These are phyloP conservation scores for Chrysopilus asiliformis DNA, from an alignment of 2,888 invertebrate genomes.

Conservation along the genomic window DNA sequence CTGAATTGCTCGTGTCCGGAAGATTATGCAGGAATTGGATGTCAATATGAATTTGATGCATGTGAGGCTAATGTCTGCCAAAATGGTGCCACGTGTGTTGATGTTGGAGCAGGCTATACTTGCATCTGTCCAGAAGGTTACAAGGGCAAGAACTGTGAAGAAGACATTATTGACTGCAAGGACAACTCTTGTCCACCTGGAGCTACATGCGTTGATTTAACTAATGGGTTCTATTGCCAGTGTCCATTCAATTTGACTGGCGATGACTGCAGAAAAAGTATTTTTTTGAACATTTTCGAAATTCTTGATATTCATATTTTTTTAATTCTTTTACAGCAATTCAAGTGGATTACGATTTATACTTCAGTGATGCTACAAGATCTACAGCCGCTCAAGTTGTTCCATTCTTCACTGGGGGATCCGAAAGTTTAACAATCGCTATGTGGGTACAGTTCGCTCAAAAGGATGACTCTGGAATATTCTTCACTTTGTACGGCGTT, in stretches of 20 bases:
- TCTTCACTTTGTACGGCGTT: constrained; percentile 86
- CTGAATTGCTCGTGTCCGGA: constrained; percentile 84
- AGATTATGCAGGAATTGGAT: constrained; percentile 77
- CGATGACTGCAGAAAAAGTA: constrained; percentile 90
- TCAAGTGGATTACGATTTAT: constrained; percentile 94
- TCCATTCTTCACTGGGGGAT: constrained; percentile 69
- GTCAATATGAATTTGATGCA: constrained; percentile 87
- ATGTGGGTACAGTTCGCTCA: constrained; percentile 95
- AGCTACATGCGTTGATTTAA: constrained; percentile 82
- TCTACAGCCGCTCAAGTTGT: constrained; percentile 88
- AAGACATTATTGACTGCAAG: constrained; percentile 82
- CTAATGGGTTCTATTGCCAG: constrained; percentile 84
- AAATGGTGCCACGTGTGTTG: constrained; percentile 85
- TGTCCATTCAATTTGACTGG: constrained; percentile 96
- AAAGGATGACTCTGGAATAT: constrained; percentile 82
- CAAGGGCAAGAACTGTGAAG: constrained; percentile 73
- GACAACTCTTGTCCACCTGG: constrained; percentile 90
- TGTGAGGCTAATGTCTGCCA: constrained; percentile 81
- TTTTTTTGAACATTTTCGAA: too few species aligned
- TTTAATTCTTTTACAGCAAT: constrained; percentile 53
- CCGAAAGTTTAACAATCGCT: constrained; percentile 72
- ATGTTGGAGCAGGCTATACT: constrained; percentile 70
- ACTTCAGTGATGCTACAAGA: constrained; percentile 81
- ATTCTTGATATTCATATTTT: too few species aligned
- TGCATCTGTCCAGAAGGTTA: constrained; percentile 76